Evolutionary conservation across 2,888 invertebrate species (phyloP).

Genomic region (Patella pellucida): DNA sequence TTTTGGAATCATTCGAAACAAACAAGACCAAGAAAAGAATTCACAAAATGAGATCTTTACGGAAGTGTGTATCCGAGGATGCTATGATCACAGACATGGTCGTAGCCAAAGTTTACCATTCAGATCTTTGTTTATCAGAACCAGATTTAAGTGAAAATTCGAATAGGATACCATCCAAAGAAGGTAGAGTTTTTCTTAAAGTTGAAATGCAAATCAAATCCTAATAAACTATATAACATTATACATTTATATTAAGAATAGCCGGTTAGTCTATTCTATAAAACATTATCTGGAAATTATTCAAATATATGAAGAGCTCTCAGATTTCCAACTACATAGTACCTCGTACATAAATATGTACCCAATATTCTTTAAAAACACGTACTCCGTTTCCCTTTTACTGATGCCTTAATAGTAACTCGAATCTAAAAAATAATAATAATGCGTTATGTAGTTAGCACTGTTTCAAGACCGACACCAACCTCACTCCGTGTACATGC

Average conservation of each 20-base stretch:
- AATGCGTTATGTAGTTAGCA: too few relatives aligned
- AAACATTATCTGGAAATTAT: too few relatives aligned
- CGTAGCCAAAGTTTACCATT: constrained; percentile 47
- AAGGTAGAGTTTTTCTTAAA: constrained; percentile 25
- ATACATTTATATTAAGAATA: neutral
- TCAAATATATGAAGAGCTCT: too few relatives aligned
- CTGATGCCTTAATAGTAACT: too few relatives aligned
- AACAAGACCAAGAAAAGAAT: constrained; percentile 37
- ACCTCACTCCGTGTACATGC: too few relatives aligned
- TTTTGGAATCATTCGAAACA: constrained; percentile 55
- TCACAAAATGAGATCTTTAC: constrained; percentile 40
- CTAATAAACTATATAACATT: neutral
- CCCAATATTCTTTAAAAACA: too few relatives aligned
- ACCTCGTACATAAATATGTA: too few relatives aligned
- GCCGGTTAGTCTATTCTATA: too few relatives aligned
- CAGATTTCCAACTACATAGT: too few relatives aligned
- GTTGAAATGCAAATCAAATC: constrained; percentile 25
- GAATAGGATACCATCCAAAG: constrained; percentile 11
- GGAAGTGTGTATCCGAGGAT: constrained; percentile 58
- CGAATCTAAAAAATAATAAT: too few relatives aligned
- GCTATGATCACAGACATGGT: constrained; percentile 45
- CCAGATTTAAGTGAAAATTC: constrained; percentile 29
- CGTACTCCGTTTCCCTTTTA: too few relatives aligned
- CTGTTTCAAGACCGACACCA: too few relatives aligned
- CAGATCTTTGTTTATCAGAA: constrained; percentile 41